phyloP scores from a whole-genome alignment of 2,888 invertebrate genomes.

The Cosmia trapezina region DNA sequence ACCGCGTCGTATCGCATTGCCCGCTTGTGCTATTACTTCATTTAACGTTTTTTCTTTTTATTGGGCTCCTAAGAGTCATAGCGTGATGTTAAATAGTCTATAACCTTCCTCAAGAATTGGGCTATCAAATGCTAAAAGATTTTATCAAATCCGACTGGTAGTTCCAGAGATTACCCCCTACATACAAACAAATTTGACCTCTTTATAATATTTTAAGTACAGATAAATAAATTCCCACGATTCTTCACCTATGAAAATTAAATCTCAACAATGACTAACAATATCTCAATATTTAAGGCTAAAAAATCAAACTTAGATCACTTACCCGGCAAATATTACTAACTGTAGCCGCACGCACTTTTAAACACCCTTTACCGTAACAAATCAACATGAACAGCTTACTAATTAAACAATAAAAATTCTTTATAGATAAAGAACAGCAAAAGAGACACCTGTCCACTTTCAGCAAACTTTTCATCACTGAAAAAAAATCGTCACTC shows the following conservation, averaged over 20 bases:
- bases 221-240: too few relatives aligned
- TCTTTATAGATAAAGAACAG: constrained; percentile 46
- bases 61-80: too few relatives aligned
- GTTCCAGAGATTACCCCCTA: too few relatives aligned
- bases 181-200: too few relatives aligned
- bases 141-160: too few relatives aligned
- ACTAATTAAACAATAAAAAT: constrained; percentile 43
- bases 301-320: not conserved
- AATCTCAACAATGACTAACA: not conserved
- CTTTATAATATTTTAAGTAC: too few relatives aligned
- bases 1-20: too few relatives aligned
- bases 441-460: constrained; percentile 62
- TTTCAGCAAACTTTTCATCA: constrained; percentile 67
- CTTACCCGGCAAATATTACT: constrained; percentile 45
- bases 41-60: too few relatives aligned
- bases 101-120: too few relatives aligned
- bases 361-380: constrained; percentile 40
- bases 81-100: too few relatives aligned
- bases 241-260: not conserved
- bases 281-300: not conserved
- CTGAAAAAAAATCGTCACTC: constrained; percentile 65
- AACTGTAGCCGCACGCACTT: constrained; percentile 26
- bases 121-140: too few relatives aligned
- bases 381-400: constrained; percentile 48
- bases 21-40: too few relatives aligned